Evolutionary conservation across 2,113 vertebrate genomes (phyloP).

Genomic region (Myotis brandtii): DNA sequence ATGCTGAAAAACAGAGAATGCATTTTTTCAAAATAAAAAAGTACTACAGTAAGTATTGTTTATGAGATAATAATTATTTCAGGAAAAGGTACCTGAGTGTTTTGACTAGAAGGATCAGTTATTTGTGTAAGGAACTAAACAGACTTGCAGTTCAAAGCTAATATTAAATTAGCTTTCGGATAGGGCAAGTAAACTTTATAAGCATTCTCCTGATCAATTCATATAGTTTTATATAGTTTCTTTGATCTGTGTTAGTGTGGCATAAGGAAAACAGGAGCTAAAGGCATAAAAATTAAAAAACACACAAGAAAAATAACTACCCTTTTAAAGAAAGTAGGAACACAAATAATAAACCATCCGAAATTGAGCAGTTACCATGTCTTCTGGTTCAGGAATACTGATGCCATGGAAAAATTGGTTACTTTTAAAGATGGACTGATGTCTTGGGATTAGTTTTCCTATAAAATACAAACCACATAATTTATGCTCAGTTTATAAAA

Average conservation of each 20-base stretch:
- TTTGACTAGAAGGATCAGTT: conserved; percentile 28
- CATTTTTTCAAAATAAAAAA: neutral
- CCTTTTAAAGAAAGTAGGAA: conserved; percentile 19
- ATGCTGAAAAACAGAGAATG: neutral
- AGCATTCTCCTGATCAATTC: neutral
- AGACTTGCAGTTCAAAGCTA: conserved; percentile 29
- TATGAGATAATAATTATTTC: conserved; percentile 10
- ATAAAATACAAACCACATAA: conserved; percentile 58
- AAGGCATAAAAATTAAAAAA: neutral
- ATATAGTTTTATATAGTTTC: neutral
- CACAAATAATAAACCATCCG: neutral
- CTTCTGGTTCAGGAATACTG: conserved; percentile 94
- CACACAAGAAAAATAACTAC: neutral
- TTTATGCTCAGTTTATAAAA: neutral
- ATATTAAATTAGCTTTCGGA: neutral
- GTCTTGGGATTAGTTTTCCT: conserved; percentile 97
- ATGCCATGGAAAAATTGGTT: conserved; percentile 98
- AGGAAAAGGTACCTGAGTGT: neutral
- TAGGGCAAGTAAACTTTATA: neutral
- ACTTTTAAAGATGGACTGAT: conserved; percentile 96
- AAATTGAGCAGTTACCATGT: conserved; percentile 86
- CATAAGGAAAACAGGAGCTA: neutral
- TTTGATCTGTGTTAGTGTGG: neutral
- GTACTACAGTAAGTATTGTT: neutral
- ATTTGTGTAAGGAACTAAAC: neutral